Evolutionary conservation across 1,140 invertebrate species (phyloP).

Genomic region (Leptonema lineaticorne): DNA sequence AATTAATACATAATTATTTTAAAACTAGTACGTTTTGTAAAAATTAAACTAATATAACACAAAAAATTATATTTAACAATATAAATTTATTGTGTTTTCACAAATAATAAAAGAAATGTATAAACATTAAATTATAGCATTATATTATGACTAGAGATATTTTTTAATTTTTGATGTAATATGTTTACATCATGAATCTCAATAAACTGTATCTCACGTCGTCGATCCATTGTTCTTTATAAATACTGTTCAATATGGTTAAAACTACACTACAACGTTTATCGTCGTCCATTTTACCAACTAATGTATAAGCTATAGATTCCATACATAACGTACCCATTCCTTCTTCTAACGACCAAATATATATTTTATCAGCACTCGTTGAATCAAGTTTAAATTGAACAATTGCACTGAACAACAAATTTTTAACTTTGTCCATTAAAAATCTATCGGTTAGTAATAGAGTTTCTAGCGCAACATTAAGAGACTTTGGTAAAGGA

Average conservation of each 20-base stretch:
- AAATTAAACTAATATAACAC: too few species aligned
- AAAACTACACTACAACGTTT: slow-evolving; percentile 48
- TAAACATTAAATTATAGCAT: too few species aligned
- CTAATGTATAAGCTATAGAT: slow-evolving; percentile 57
- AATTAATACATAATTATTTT: too few species aligned
- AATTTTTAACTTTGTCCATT: slow-evolving; percentile 59
- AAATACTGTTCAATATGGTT: slow-evolving; percentile 50
- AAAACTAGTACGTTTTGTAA: too few species aligned
- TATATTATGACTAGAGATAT: too few species aligned
- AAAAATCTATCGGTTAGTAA: slow-evolving; percentile 65
- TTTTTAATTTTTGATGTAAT: too few species aligned
- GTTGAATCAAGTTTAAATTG: slow-evolving; percentile 51
- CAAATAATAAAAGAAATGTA: too few species aligned
- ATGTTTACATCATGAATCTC: slow-evolving; percentile 13
- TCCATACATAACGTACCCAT: slow-evolving; percentile 60
- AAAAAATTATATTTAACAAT: too few species aligned
- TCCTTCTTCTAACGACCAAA: slow-evolving; percentile 59
- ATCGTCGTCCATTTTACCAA: slow-evolving; percentile 50
- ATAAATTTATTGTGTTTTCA: too few species aligned
- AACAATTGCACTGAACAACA: slow-evolving; percentile 57
- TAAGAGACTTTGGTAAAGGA: slow-evolving; percentile 54
- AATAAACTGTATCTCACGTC: slow-evolving; percentile 47
- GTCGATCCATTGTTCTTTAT: slow-evolving; percentile 53
- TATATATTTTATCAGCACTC: slow-evolving; percentile 57
- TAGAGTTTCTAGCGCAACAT: slow-evolving; percentile 65